Evolutionary conservation across 2,113 vertebrate species (phyloP), one percentile per base, ranked within the genome.

Genomic region (Neolamprologus modestus): DNA sequence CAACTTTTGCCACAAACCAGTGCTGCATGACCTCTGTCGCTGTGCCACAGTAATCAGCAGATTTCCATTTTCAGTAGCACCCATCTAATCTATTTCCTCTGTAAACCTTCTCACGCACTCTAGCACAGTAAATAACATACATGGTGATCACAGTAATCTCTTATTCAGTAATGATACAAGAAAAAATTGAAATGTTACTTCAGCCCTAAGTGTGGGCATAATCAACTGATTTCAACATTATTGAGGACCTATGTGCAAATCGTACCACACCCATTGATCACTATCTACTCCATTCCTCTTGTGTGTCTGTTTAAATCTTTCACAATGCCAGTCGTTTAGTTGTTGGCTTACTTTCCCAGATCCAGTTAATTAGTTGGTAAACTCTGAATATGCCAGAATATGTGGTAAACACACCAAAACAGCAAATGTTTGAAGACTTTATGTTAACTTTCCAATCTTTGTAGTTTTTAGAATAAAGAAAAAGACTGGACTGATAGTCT

Each of bases 91-190:
- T 24, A 5, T 63, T 55, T 50, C 11, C 57, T 9, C 55, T 57
- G 37, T 24, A 21, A 31, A 71, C 2, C 71, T 61, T n/a, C 71
- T 54, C 42, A 50, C 0, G 1, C 26, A 54, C 21, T 50, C 17
- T 21, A 16, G 24, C 40, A 31, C 16, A 28, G n/a, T 37, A 71
- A 57, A 31, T 28, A 86, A 14, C 40, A 55, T 63, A 11, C 57
- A 35, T 2, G 9, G 13, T 45, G 17, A 79, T 37, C 42, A 42
- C 55, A 42, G 55, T 13, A 8, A 52, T 57, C 24, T 63, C 37
- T 55, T 12, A 24, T 33, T 19, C 31, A 35, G 16, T 53, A 83
- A 80, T 12, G 63, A 31, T 50, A 26, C 21, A 37, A 42, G 16
- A 47, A 76, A 6, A 79, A 80, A 37, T n/a, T 0, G 3, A 66